Base-by-base conservation (phyloP, 2,888 invertebrate genomes). In the Idaea biselata region DNA sequence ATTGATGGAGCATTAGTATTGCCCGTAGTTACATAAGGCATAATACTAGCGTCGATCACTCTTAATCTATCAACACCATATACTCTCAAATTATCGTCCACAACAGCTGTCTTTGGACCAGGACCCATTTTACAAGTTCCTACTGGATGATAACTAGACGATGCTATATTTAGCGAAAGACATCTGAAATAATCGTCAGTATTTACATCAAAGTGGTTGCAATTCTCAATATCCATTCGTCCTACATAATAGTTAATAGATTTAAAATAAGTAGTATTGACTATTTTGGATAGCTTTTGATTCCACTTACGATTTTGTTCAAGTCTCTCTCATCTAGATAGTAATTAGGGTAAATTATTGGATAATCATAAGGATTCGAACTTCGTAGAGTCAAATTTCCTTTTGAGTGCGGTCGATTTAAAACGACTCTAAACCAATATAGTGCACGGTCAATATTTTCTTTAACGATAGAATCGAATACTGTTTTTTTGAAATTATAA, bases 1-100 rank as follows among this genome's bases (percentile, higher is more conserved):
- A 96, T 95, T 0, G 94, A 93, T 0, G 96, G 95, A 0, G 95
- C 97, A 78, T 97, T 96, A 0, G 96, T 96, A 79, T 97, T 97
- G 0, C 95, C 96, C 76, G 96, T 96, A 0, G 95, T 93, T 59
- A 96, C 93, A 2, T 82, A 90, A 0, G 97, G 97, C 96, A 97
- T 97, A 57, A 97, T 93, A 61, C 96, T 96, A 0, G 96, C 96
- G 79, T 96, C 96, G 0, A 94, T 94, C 0, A 96, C 95, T 55
- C 96, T 89, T 1, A 96, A 84, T 14, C 94, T 94, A 17, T 88
- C 80, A 0, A 96, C 88, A 0, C 95, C 95, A 64, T 95, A 93
- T 0, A 96, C 95, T 67, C 89, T 93, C 4, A 96, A 81, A 55
- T 94, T 83, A 0, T 94, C 93, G 79, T 95, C 94, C 0, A 85